Percentiles rank a stretch among this genome's conserved stretches.
Evolutionary conservation across 2,797 vertebrate genomes (phyloP).

Genomic region (Fistularia tabacaria): DNA sequence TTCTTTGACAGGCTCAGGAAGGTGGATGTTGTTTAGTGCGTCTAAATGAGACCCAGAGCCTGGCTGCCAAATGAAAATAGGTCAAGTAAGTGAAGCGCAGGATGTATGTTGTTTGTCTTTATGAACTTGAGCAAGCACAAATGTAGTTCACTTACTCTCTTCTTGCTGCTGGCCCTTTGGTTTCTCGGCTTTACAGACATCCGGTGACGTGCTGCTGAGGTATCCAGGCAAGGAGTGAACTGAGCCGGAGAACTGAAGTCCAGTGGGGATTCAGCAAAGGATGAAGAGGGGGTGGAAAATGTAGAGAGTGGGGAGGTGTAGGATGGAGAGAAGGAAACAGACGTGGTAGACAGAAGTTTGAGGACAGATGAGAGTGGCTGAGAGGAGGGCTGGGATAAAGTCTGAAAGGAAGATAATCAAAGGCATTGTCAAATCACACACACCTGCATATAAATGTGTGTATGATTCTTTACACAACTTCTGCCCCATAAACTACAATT

Average conservation of each 20-base stretch:
- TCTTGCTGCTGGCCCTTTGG: constrained; percentile 83
- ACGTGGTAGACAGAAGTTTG: constrained; percentile 37
- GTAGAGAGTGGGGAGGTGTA: constrained; percentile 2
- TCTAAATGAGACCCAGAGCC: constrained; percentile 58
- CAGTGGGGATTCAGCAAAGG: constrained; percentile 44
- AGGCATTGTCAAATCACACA: background rate
- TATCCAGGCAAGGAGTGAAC: constrained; percentile 82
- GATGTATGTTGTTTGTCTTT: background rate
- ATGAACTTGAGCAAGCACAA: background rate
- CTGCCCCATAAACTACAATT: too few species aligned
- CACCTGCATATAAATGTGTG: background rate
- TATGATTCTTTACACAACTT: too few species aligned
- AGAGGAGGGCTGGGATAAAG: constrained; percentile 60
- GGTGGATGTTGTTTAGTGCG: constrained; percentile 70
- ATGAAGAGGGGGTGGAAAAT: constrained; percentile 23
- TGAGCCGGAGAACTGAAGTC: constrained; percentile 82
- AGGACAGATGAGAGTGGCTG: constrained; percentile 62
- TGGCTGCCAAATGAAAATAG: constrained; percentile 59
- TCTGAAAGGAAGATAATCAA: constrained; percentile 53
- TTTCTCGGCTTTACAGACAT: constrained; percentile 91
- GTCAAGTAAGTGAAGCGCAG: background rate
- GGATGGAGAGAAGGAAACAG: constrained; percentile 13
- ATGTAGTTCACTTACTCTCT: constrained; percentile 73
- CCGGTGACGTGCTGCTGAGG: constrained; percentile 92
- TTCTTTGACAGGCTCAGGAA: constrained; percentile 68